Evolutionary conservation across 2,113 vertebrate genomes (phyloP).

Genomic region (Melospiza melodia): DNA sequence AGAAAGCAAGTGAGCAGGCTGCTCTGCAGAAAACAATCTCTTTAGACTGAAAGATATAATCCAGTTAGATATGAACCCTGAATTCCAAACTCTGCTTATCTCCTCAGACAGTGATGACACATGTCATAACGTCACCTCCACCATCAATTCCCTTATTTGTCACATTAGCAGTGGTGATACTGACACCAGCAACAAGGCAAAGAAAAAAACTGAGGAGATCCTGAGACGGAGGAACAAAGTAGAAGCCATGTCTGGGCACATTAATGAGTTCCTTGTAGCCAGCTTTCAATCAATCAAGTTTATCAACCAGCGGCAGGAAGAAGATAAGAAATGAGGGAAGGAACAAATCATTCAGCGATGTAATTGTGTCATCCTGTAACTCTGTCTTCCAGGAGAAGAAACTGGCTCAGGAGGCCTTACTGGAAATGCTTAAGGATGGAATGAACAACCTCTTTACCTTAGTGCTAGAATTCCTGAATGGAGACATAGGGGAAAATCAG

Average conservation of each 20-base stretch:
- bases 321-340: conserved; percentile 81
- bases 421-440: conserved; percentile 81
- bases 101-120: conserved; percentile 79
- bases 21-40: conserved; percentile 64
- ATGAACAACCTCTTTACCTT: conserved; percentile 81
- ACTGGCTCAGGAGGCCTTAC: conserved; percentile 77
- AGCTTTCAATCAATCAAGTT: conserved; percentile 85
- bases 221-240: conserved; percentile 80
- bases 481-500: conserved; percentile 77
- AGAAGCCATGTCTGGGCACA: conserved; percentile 82
- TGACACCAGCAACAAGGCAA: conserved; percentile 81
- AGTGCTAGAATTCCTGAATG: conserved; percentile 76
- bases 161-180: conserved; percentile 81
- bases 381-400: conserved; percentile 79
- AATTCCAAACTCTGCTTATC: conserved; percentile 75
- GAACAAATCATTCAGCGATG: conserved; percentile 81
- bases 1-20: conserved; percentile 75
- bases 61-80: conserved; percentile 76
- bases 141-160: conserved; percentile 84
- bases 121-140: conserved; percentile 78
- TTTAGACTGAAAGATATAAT: conserved; percentile 78
- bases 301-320: conserved; percentile 81
- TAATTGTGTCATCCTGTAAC: conserved; percentile 80
- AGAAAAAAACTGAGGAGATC: conserved; percentile 82
- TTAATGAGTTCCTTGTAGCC: conserved; percentile 85